Evolutionary conservation across 2,797 vertebrate genomes (phyloP).

Genomic region (Luscinia luscinia): DNA sequence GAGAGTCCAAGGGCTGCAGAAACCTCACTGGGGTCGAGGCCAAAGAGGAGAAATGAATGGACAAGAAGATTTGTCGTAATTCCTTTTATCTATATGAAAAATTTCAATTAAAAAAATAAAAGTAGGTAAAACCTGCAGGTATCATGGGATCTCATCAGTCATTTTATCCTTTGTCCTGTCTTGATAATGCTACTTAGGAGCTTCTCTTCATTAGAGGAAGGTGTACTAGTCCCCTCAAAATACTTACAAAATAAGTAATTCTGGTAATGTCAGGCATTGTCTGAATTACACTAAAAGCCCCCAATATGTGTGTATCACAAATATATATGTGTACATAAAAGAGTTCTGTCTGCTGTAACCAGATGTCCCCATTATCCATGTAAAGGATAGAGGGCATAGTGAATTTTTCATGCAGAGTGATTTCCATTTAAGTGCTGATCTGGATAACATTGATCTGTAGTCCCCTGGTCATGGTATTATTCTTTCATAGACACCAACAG

Average conservation of each 20-base stretch:
- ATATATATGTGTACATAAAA: slow-evolving; percentile 16
- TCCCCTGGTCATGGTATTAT: slow-evolving; percentile 3
- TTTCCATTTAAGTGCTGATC: slow-evolving; percentile 68
- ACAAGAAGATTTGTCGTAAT: background rate
- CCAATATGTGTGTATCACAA: background rate
- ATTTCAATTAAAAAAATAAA: background rate
- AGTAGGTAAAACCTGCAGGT: background rate
- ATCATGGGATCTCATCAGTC: background rate
- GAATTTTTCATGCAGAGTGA: slow-evolving; percentile 68
- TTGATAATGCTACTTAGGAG: background rate
- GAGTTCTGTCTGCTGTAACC: slow-evolving; percentile 53
- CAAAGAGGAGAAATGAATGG: background rate
- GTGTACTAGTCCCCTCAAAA: background rate
- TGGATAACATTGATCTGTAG: slow-evolving; percentile 63
- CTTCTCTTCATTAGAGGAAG: background rate
- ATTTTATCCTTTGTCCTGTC: background rate
- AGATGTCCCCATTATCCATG: slow-evolving; percentile 61
- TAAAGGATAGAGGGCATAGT: slow-evolving; percentile 60
- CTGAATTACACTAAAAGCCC: background rate
- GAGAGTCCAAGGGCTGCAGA: background rate
- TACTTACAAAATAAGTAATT: background rate
- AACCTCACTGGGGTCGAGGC: background rate
- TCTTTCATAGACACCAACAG: background rate
- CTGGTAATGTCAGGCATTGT: background rate
- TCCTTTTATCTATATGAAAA: background rate